Evolutionary conservation across 2,888 invertebrate genomes (phyloP).

Genomic region (Muschampia staudingeri): DNA sequence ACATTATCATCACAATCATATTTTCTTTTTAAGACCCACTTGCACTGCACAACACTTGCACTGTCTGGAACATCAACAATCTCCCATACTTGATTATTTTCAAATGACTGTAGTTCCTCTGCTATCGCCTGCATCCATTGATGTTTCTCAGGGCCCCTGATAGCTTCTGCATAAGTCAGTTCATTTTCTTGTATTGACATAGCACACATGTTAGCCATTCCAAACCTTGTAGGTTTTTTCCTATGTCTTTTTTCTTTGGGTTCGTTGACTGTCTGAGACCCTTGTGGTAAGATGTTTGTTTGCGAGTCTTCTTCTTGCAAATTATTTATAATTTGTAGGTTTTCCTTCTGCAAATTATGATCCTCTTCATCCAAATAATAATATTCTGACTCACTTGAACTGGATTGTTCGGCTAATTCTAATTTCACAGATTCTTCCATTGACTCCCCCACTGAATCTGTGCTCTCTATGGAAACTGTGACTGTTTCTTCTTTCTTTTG

Average conservation of each 20-base stretch:
- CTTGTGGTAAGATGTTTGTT: too few relatives aligned
- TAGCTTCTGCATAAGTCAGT: slow-evolving; percentile 28
- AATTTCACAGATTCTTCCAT: slow-evolving; percentile 9
- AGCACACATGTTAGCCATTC: slow-evolving; percentile 13
- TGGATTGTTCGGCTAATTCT: neutral
- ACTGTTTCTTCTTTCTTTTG: neutral
- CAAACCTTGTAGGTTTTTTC: neutral
- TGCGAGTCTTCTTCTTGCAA: too few relatives aligned
- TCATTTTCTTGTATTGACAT: neutral
- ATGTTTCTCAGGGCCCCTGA: slow-evolving; percentile 33
- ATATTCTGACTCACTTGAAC: neutral
- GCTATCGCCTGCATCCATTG: slow-evolving; percentile 42
- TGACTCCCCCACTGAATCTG: slow-evolving; percentile 32
- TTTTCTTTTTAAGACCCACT: slow-evolving; percentile 36
- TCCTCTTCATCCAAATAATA: neutral
- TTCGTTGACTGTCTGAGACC: too few relatives aligned
- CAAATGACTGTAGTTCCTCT: slow-evolving; percentile 45
- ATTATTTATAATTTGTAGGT: too few relatives aligned
- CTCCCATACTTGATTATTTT: slow-evolving; percentile 45
- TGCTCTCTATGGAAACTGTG: neutral
- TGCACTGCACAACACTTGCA: slow-evolving; percentile 34
- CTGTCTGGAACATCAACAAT: slow-evolving; percentile 8
- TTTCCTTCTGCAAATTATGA: neutral
- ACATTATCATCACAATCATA: slow-evolving; percentile 7
- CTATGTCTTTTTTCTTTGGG: neutral